Evolutionary conservation across 2,888 invertebrate genomes (phyloP), one percentile per base, ranked within the genome.

Genomic region (Blastobasis lacticolella): DNA sequence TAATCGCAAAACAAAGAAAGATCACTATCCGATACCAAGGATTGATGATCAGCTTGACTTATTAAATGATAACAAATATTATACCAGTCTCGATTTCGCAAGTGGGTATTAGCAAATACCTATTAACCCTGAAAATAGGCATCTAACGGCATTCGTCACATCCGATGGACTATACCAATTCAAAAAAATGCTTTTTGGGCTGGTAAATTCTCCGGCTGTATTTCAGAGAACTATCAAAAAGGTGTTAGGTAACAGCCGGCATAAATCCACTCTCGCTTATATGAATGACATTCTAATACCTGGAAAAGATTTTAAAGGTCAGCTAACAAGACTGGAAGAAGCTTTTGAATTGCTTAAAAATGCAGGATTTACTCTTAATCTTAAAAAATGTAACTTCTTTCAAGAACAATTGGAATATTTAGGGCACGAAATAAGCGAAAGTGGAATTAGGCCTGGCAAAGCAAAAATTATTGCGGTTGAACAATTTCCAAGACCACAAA

Each of bases 201-300:
- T 56, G 0, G 54, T 49, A 5, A 56, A 56, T 54, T 40, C 50
- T 5, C 56, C 56, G 9, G 45, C 54, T 3, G 51, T 56, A 0
- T 54, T 56, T 37, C 54, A 56, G 47, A 46, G 49, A n/a, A 49
- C 49, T 52, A 45, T 68, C 5, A 64, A 64, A 45, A 52, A 56
- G 36, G 49, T 58, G 6, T 48, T 64, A 36, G 54, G 52, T 10
- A 44, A 49, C 7, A 37, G 46, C 1, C 51, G 50, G 7, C 41
- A 53, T 38, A 51, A 55, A 4, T 52, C 51, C 4, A 52, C 58
- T 0, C 44, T 65, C 1, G 49, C 62, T 9, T 63, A 66, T 40
- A 56, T 69, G 44, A 69, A 69, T 49, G 66, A 70, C 38, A 40
- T 69, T 0, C 54, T 67, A 6, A 59, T 66, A 23, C 60, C 63